Evolutionary conservation across 2,888 invertebrate genomes (phyloP), one percentile per base, ranked within the genome.

Genomic region (Agrenia bidenticulata): DNA sequence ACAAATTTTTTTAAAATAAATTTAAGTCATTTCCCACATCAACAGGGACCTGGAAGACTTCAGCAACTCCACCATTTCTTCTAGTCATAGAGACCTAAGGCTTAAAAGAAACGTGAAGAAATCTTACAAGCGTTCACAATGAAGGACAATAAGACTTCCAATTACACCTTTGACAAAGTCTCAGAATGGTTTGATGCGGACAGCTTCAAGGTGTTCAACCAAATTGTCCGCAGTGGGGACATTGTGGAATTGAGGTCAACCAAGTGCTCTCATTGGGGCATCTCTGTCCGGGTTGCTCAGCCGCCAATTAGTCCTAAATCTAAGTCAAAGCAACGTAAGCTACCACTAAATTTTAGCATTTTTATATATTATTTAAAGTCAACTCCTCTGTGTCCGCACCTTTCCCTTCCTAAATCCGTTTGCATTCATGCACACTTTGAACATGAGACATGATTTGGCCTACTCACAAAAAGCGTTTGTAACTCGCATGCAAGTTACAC

Each of bases 161-260:
- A 71, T 42, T 75, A 73, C 62, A 72, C 67, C 41, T 73, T 70
- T 37, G 74, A 71, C 63, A 73, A 74, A 71, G 88, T 88, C 79
- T 86, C 87, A 70, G 88, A 88, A 83, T 89, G 89, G 89, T 88
- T 88, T 79, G 84, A 84, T 74, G 85, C 86, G 74, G 86, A 86
- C 77, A 88, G 88, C 81, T 84, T 86, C 78, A 85, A 86, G 77
- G 86, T 88, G 76, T 83, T 89, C 74, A 87, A 87, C 79, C 86
- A 88, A 62, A 88, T 88, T 64, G 83, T 88, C 77, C 87, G 88
- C 80, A 84, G 86, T 49, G 89, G 89, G 63, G 88, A 88, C 80
- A 85, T 89, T 75, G 83, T 88, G 71, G 88, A 89, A 79, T 83
- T 78, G 45, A 73, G 84, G 76, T 81, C 82, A 66, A 83, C 70